Percentiles rank a stretch among this genome's conserved stretches.
Conservation (phyloP, 2,888 invertebrate genomes). For the Creontiades dilutus region DNA sequence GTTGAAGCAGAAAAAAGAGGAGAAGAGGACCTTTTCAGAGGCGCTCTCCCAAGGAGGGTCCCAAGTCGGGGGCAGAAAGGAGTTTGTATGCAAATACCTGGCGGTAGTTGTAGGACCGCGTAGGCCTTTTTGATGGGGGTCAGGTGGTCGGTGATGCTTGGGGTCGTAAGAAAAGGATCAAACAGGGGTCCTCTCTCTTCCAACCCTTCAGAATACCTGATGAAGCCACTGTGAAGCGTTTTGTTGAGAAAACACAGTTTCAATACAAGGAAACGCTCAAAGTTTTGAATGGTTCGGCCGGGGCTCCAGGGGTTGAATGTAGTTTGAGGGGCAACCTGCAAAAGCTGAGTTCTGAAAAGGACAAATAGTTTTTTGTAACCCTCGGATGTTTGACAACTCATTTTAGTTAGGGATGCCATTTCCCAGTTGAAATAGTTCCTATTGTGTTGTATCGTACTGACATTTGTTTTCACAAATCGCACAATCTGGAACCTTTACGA, state of each 20-base stretch:
- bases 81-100: slow-evolving; percentile 63
- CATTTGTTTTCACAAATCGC: too few relatives aligned
- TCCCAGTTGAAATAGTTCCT: too few relatives aligned
- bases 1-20: slow-evolving; percentile 29
- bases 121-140: slow-evolving; percentile 63
- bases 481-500: too few relatives aligned
- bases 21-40: slow-evolving; percentile 9
- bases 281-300: neutral
- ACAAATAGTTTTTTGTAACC: too few relatives aligned
- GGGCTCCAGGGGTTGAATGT: too few relatives aligned
- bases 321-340: too few relatives aligned
- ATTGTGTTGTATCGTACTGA: too few relatives aligned
- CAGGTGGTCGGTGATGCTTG: slow-evolving; percentile 62
- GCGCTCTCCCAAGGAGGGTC: slow-evolving; percentile 38
- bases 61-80: slow-evolving; percentile 49
- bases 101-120: slow-evolving; percentile 42
- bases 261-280: neutral
- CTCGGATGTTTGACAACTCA: too few relatives aligned
- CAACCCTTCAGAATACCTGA: slow-evolving; percentile 60
- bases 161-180: slow-evolving; percentile 56
- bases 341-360: too few relatives aligned
- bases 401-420: too few relatives aligned
- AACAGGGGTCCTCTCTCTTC: slow-evolving; percentile 44
- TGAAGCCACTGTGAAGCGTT: slow-evolving; percentile 52
- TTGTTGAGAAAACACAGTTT: slow-evolving; percentile 17